Base-by-base conservation (phyloP, 2,113 vertebrate genomes). In the Entelurus aequoreus region DNA sequence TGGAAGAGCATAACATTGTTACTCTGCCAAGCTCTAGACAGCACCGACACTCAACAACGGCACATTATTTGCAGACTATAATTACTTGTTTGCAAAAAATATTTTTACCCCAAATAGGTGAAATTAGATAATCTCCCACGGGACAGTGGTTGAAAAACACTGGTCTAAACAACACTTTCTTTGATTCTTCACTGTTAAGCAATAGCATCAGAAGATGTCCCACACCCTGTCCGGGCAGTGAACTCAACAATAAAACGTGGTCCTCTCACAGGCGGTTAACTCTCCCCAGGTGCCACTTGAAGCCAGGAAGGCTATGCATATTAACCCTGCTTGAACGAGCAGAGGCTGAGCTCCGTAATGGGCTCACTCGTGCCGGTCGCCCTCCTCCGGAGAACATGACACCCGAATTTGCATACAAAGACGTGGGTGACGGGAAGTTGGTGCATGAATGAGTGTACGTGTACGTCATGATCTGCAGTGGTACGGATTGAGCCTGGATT, bases 241-340 rank as follows among this genome's bases (percentile, higher is more conserved):
- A 40, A 40, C 38, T 56, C 54, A 56, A 56, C 15, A 42, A 40
- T 56, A 55, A 57, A 58, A 15, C 64, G 47, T n/a, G 52, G 15
- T 51, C 16, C 7, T 49, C 50, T 60, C 16, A 72, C 42, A 63
- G 50, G 46, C 54, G 51, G 58, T 73, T 61, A 71, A 21, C 48
- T 63, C 47, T 75, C 76, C 75, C 54, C n/a, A 56, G 60, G 65
- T 71, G 50, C 56, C 56, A 63, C 44, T 83, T 69, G 53, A 71
- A 69, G 63, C 54, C 65, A 14, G 19, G 15, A 61, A 63, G 62
- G 52, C 62, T 65, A 69, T 19, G 50, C 28, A 49, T 68, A 65
- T 66, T 65, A 76, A 69, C 52, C 62, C 44, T 8, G 7, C 48
- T 46, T 65, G 47, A 50, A 71, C 65, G 59, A 66, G 54, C 55